Conservation (phyloP, 2,113 vertebrate genomes). For the Varanus salvator region DNA sequence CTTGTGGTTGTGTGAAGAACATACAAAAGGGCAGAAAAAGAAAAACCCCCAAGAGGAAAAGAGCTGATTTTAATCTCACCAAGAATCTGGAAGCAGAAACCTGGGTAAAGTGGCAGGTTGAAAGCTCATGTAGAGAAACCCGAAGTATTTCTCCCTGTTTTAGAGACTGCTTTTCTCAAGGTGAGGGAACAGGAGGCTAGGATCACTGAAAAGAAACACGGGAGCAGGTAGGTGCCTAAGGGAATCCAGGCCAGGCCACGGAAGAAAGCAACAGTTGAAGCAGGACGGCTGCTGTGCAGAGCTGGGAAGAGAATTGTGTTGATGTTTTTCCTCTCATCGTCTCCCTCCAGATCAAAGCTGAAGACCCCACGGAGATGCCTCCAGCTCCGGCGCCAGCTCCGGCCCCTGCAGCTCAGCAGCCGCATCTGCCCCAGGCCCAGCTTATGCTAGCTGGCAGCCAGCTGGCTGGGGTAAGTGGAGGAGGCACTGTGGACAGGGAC, state of each 20-base stretch:
- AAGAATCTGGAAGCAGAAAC: too few species aligned
- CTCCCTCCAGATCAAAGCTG: slow-evolving; percentile 83
- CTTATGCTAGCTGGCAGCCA: slow-evolving; percentile 92
- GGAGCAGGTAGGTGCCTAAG: not conserved
- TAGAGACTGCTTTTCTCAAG: not conserved
- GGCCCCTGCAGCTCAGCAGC: slow-evolving; percentile 80
- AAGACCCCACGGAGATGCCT: slow-evolving; percentile 85
- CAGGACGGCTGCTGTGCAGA: not conserved
- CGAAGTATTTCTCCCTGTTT: too few species aligned
- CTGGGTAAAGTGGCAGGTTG: too few species aligned
- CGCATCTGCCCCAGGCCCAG: slow-evolving; percentile 88
- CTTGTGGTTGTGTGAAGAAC: too few species aligned
- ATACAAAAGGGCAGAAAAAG: too few species aligned
- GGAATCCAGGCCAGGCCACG: not conserved
- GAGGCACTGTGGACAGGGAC: not conserved
- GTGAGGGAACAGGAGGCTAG: accelerated
- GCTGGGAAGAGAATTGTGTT: not conserved
- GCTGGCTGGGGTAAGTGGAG: slow-evolving; percentile 87
- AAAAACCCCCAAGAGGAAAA: too few species aligned
- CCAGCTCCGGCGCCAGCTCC: slow-evolving; percentile 73
- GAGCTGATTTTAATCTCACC: too few species aligned
- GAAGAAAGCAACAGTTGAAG: not conserved
- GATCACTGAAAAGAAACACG: not conserved
- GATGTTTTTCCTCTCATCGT: slow-evolving; percentile 62
- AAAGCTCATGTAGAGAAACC: too few species aligned